Conservation (phyloP, 2,113 vertebrate genomes). For the western clawed frog (Xenopus tropicalis) region DNA sequence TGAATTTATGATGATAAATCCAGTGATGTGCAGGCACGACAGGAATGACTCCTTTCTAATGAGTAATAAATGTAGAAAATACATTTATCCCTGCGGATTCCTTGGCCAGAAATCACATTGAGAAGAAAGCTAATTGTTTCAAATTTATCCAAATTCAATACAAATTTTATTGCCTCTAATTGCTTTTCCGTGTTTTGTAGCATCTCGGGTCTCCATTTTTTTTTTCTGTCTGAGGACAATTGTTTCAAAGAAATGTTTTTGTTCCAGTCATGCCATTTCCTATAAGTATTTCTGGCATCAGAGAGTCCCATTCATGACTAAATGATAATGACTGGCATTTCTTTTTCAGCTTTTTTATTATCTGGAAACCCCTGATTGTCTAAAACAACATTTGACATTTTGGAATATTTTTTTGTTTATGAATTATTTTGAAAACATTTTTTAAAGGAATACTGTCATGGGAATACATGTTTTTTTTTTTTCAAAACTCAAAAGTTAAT, state of each 20-base stretch:
- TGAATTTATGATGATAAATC: constrained; percentile 77
- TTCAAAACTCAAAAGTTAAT: too few species aligned
- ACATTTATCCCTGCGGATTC: constrained; percentile 71
- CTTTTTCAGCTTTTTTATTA: too few species aligned
- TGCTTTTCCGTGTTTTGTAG: constrained; percentile 66
- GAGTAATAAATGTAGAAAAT: constrained; percentile 77
- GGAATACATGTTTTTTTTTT: too few species aligned
- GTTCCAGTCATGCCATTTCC: constrained; percentile 24
- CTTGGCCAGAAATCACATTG: constrained; percentile 75
- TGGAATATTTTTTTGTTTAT: too few species aligned
- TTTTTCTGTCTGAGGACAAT: constrained; percentile 55
- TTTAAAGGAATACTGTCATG: too few species aligned
- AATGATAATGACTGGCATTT: constrained; percentile 47
- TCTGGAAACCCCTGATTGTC: too few species aligned
- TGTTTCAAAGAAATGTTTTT: constrained; percentile 41
- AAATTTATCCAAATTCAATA: constrained; percentile 80
- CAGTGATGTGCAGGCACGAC: constrained; percentile 71
- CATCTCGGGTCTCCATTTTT: constrained; percentile 59
- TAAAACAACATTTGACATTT: too few species aligned
- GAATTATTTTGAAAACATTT: too few species aligned
- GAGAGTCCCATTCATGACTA: constrained; percentile 48
- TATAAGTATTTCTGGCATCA: constrained; percentile 46
- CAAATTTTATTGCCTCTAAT: constrained; percentile 73
- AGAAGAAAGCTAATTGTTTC: constrained; percentile 72
- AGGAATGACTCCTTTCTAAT: constrained; percentile 76